These are phyloP conservation scores for Alosa alosa DNA, from an alignment of 2,113 vertebrate species.

Conservation along the genomic window DNA sequence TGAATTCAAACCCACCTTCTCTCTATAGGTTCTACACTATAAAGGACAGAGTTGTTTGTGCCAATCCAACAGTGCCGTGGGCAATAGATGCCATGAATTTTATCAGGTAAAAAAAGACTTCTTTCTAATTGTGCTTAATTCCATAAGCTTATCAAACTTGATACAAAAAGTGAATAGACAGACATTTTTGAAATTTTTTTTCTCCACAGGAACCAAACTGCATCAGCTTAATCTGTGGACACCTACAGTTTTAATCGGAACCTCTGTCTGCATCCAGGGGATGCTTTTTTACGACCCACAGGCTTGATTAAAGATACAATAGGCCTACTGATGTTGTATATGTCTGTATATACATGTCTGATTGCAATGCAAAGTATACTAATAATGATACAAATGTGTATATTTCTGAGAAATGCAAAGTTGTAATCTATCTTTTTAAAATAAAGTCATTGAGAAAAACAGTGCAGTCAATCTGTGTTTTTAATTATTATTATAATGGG, in stretches of 20 bases:
- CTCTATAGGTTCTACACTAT: constrained; percentile 49
- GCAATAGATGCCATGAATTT: constrained; percentile 33
- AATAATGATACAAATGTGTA: not conserved
- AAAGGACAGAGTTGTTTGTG: constrained; percentile 48
- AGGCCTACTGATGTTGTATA: not conserved
- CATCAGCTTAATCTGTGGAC: not conserved
- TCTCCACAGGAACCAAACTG: not conserved
- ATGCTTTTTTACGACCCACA: no score
- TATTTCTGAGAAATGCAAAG: not conserved
- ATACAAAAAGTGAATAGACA: not conserved
- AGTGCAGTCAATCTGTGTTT: no score
- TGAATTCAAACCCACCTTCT: not conserved
- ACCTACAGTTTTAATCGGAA: not conserved
- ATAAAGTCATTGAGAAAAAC: not conserved
- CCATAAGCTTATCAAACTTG: not conserved
- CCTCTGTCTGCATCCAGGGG: not conserved
- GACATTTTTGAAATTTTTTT: not conserved
- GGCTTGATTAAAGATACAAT: not conserved
- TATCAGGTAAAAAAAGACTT: constrained; percentile 41
- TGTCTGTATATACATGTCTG: not conserved
- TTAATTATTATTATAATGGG: no score
- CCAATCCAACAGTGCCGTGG: constrained; percentile 45
- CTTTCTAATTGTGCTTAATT: not conserved
- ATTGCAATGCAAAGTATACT: not conserved
- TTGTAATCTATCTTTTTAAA: not conserved